These are phyloP conservation scores for Steinernema hermaphroditum DNA, from an alignment of 2,888 invertebrate species.

Conservation along the genomic window DNA sequence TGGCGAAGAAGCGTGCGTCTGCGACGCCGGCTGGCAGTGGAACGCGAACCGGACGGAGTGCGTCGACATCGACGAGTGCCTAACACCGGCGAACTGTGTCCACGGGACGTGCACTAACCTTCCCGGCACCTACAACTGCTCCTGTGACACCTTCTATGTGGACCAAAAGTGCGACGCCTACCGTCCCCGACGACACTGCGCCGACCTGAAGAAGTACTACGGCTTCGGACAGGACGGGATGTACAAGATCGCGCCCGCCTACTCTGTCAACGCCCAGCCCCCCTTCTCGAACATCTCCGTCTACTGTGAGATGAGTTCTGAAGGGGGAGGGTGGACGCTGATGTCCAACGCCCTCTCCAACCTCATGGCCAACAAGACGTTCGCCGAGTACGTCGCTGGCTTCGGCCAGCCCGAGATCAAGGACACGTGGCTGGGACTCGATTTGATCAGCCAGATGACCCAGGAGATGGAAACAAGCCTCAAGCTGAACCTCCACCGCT, in stretches of 20 bases:
- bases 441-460: slow-evolving; percentile 49
- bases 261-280: slow-evolving; percentile 12
- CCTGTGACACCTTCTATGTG: slow-evolving; percentile 46
- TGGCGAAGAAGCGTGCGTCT: slow-evolving; percentile 43
- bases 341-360: slow-evolving; percentile 41
- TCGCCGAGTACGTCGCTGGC: slow-evolving; percentile 37
- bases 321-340: slow-evolving; percentile 54
- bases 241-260: slow-evolving; percentile 34
- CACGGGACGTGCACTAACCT: slow-evolving; percentile 77
- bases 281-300: slow-evolving; percentile 27
- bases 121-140: slow-evolving; percentile 72
- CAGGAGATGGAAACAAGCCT: slow-evolving; percentile 46
- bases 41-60: slow-evolving; percentile 43
- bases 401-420: slow-evolving; percentile 46
- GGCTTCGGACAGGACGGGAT: slow-evolving; percentile 42
- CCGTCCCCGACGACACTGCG: slow-evolving; percentile 52
- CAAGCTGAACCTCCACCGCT: slow-evolving; percentile 47
- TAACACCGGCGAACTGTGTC: slow-evolving; percentile 26
- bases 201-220: slow-evolving; percentile 53
- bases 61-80: slow-evolving; percentile 53
- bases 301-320: slow-evolving; percentile 37
- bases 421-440: slow-evolving; percentile 51
- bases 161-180: slow-evolving; percentile 50
- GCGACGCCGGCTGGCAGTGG: slow-evolving; percentile 50
- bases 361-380: slow-evolving; percentile 6